These are phyloP conservation scores for Loripinus fragilis DNA, from an alignment of 2,888 invertebrate species.

Conservation along the genomic window DNA sequence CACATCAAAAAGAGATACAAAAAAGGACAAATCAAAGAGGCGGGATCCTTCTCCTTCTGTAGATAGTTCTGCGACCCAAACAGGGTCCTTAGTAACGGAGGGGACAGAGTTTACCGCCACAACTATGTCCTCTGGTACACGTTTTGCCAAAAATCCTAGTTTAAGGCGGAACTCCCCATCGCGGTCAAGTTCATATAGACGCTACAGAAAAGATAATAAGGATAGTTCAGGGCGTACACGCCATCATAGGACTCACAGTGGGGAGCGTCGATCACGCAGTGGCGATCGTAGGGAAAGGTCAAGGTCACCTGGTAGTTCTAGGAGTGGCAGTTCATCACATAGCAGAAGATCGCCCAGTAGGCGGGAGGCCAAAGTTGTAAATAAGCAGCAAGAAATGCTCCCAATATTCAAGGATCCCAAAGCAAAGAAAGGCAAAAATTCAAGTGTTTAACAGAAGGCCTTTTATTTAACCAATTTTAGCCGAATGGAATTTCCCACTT, in stretches of 20 bases:
- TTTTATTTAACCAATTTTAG: too few species aligned
- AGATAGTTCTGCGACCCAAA: conserved; percentile 47
- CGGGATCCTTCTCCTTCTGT: conserved; percentile 49
- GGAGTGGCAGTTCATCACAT: neutral
- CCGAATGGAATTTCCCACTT: too few species aligned
- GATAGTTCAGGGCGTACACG: conserved; percentile 47
- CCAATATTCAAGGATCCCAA: conserved; percentile 45
- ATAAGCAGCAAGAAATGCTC: conserved; percentile 55
- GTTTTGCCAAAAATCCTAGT: conserved; percentile 53
- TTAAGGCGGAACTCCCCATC: conserved; percentile 56
- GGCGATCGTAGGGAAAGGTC: conserved; percentile 27
- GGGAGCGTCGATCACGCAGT: conserved; percentile 49
- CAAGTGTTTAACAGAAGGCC: neutral
- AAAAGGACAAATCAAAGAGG: conserved; percentile 31
- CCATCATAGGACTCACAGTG: conserved; percentile 49
- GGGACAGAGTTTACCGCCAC: conserved; percentile 54
- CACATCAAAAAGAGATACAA: conserved; percentile 27
- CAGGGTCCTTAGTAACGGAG: conserved; percentile 43
- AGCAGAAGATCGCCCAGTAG: conserved; percentile 12
- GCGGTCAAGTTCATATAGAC: conserved; percentile 56
- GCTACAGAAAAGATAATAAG: conserved; percentile 54
- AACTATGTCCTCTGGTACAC: conserved; percentile 37
- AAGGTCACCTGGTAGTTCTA: conserved; percentile 36
- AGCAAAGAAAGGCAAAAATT: neutral
- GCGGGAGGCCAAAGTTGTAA: conserved; percentile 40